Conservation (phyloP, 2,113 vertebrate genomes). For the Euleptes europaea region DNA sequence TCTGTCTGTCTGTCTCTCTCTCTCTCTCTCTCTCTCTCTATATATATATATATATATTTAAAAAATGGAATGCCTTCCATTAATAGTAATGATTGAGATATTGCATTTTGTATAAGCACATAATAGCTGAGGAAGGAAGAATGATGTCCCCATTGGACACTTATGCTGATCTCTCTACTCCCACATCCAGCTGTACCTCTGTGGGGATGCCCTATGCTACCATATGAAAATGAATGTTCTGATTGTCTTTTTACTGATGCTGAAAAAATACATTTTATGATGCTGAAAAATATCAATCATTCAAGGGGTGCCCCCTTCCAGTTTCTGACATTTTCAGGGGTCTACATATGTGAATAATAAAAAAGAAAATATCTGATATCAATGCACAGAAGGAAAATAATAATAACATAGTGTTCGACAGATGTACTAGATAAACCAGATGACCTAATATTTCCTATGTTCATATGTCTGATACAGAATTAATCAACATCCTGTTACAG, state of each 20-base stretch:
- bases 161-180: too few species aligned
- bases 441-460: background rate
- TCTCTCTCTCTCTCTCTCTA: too few species aligned
- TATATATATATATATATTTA: too few species aligned
- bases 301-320: background rate
- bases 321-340: accelerated
- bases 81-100: too few species aligned
- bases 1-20: too few species aligned
- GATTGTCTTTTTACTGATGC: background rate
- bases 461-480: background rate
- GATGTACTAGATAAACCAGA: background rate
- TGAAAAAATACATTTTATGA: background rate
- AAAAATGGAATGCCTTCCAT: too few species aligned
- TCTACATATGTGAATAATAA: background rate
- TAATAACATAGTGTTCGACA: background rate
- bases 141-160: too few species aligned
- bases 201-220: too few species aligned
- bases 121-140: too few species aligned
- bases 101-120: too few species aligned
- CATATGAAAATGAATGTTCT: background rate
- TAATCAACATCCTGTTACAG: background rate
- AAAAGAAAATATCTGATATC: background rate
- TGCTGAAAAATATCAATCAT: background rate
- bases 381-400: background rate
- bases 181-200: too few species aligned